Evolutionary conservation across 2,888 invertebrate species (phyloP).

Genomic region (Julus scandinavius): DNA sequence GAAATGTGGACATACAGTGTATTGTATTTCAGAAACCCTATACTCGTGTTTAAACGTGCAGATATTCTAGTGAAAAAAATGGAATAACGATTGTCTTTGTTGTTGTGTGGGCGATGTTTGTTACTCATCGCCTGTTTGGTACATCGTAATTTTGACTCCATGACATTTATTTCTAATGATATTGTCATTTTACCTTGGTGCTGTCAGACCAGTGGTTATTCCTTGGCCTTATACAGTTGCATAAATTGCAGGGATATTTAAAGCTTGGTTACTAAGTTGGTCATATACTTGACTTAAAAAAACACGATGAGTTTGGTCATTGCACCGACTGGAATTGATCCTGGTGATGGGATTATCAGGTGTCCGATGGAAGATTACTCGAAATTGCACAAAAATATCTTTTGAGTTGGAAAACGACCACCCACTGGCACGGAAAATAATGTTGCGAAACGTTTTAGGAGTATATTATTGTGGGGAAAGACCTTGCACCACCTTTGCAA

Average conservation of each 20-base stretch:
- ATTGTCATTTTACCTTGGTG: background rate
- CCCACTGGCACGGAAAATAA: background rate
- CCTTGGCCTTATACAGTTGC: background rate
- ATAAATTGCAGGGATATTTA: background rate
- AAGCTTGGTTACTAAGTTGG: background rate
- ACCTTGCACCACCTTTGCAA: slow-evolving; percentile 35
- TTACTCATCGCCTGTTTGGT: background rate
- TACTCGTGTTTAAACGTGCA: background rate
- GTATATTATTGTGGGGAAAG: background rate
- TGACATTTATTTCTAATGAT: slow-evolving; percentile 5
- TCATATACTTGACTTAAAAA: background rate
- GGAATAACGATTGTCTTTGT: background rate
- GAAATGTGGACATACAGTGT: background rate
- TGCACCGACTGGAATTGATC: background rate
- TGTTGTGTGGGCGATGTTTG: background rate
- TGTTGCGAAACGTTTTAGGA: background rate
- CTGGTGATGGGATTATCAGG: background rate
- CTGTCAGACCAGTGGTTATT: background rate
- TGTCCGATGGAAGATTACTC: background rate
- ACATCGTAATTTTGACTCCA: background rate
- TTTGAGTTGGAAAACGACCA: background rate
- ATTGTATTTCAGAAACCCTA: background rate
- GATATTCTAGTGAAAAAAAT: background rate
- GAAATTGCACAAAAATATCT: background rate
- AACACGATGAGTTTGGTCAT: background rate